Base-by-base conservation (phyloP, 1,140 invertebrate species). In the Atta texana region DNA sequence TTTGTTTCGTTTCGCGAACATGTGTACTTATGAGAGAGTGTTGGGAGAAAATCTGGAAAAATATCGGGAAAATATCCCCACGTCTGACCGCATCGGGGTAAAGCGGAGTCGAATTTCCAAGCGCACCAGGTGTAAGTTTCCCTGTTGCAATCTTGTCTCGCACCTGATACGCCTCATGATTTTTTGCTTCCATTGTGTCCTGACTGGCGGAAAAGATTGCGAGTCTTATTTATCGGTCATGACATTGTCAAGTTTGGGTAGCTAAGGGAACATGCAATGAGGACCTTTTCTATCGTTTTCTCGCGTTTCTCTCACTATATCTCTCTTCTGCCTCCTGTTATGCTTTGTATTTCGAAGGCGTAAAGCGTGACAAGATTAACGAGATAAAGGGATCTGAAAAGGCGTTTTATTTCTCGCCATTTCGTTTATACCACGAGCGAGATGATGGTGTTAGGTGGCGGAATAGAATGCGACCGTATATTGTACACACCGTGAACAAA, bases 301-400 rank as follows among this genome's bases (percentile, higher is more conserved):
- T 75, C 44, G 21, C n/a, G 21, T 49, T 31, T 31, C 7, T 34
- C 31, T 21, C 31, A n/a, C 10, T 12, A 18, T 18, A 5, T 53
- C 44, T 21, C 49, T 55, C 21, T 51, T 16, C 16, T 10, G 8
- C 34, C 34, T 71, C 7, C 69, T 31, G 80, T 74, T 84, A 49
- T 61, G 55, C 39, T 84, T 61, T 49, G 24, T 84, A 75, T 84
- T 69, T 61, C 57, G 69, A 74, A 74, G 39, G 69, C 80, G 69
- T 75, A 84, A 84, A 84, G 55, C 80, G 55, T 72, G 80, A 84
- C 80, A 84, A 84, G 80, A 84, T 84, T 84, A 84, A 84, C 69
- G 80, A 61, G 80, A 84, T 84, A 84, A 84, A 84, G 69, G 80
- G 69, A 84, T 84, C 69, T 74, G 68, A 74, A 74, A 84, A 84